phyloP scores from a whole-genome alignment of 1,140 invertebrate genomes.

The Drosophila takahashii region DNA sequence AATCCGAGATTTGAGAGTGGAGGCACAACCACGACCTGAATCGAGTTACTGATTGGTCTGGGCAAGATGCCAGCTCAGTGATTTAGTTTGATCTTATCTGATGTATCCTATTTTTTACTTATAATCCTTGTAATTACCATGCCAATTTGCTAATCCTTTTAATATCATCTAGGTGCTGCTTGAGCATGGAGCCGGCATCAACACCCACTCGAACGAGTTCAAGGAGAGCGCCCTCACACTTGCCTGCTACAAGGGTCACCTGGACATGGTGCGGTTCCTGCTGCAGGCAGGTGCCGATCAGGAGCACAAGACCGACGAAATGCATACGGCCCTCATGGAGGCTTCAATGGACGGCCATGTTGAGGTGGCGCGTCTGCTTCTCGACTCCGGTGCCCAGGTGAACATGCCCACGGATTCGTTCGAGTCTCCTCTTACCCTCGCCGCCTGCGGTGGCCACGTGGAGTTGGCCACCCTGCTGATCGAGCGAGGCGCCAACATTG shows the following conservation, averaged over 20 bases:
- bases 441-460: conserved; percentile 99
- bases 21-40: conserved; percentile 30
- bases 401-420: conserved; percentile 99
- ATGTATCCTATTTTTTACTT: conserved; percentile 22
- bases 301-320: conserved; percentile 99
- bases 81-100: conserved; percentile 84
- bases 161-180: conserved; percentile 86
- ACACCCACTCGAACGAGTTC: conserved; percentile 99
- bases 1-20: conserved; percentile 83
- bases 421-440: conserved; percentile 98
- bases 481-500: conserved; percentile 98
- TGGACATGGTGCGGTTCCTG: conserved; percentile 98
- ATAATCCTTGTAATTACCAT: background rate
- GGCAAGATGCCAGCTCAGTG: conserved; percentile 46
- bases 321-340: conserved; percentile 99
- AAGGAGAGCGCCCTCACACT: conserved; percentile 98
- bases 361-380: conserved; percentile 95
- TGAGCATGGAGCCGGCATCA: conserved; percentile 97
- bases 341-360: conserved; percentile 99
- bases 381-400: conserved; percentile 98
- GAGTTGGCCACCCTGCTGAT: conserved; percentile 97
- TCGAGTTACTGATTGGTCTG: conserved; percentile 76
- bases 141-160: conserved; percentile 2
- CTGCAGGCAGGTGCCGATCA: conserved; percentile 97
- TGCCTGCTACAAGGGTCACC: conserved; percentile 98